Evolutionary conservation across 2,888 invertebrate species (phyloP), one percentile per base, ranked within the genome.

Genomic region (Prosopocoilus inquinatus): DNA sequence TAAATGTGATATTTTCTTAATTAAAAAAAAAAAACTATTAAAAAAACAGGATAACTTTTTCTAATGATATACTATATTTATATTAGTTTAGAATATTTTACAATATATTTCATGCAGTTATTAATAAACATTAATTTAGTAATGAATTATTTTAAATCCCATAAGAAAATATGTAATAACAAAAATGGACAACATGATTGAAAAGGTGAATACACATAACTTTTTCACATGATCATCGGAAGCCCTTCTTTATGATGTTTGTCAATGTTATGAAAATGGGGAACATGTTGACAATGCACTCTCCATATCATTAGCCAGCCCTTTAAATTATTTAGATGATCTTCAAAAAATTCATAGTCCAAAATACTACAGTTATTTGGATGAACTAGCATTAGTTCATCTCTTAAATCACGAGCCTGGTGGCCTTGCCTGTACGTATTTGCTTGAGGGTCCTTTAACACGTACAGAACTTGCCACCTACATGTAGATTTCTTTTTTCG

Each of bases 201-300:
- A 16, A 16, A 9, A n/a, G 11, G 15, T 12, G 2, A 11, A 36
- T 12, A 36, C 36, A 36, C n/a, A 36, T 36, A 36, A 36, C 36
- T 36, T 39, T 39, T 39, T 39, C 39, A 39, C 39, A 39, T 39
- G 39, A 39, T 39, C 39, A 39, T 39, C 39, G 39, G 39, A 39
- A 39, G 39, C 39, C 39, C 39, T 39, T 39, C 39, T 39, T 39
- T 39, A 39, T 39, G 39, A 39, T 9, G 39, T 39, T 39, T 39
- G 39, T 39, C 39, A 39, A 39, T 39, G 39, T 39, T 39, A 39
- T n/a, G 39, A 39, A 39, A 39, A 39, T 39, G 39, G 39, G 39
- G 39, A 7, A 39, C 39, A 39, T 39, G 39, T 39, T 7, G 8
- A 39, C 39, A 39, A 39, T 39, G 39, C 39, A 39, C 39, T 39